Evolutionary conservation across 2,888 invertebrate genomes (phyloP), one percentile per base, ranked within the genome.

Genomic region (Melanotus villosus): DNA sequence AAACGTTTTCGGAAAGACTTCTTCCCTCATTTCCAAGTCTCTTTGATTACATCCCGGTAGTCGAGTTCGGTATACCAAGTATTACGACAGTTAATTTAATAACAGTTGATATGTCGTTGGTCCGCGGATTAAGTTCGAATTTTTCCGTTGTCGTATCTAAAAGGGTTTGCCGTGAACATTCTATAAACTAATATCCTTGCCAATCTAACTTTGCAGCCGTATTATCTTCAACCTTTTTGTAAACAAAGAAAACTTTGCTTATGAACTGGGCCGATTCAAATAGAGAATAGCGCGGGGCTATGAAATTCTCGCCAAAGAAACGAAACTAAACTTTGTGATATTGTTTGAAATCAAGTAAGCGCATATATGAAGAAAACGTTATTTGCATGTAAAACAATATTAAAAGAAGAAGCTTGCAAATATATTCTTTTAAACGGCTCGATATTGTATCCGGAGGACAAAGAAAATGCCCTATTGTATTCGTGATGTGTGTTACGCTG

Each of bases 1-100:
- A 76, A 79, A 80, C 79, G 79, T 77, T 80, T 80, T 77, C 74
- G 50, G 69, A 69, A 70, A 65, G 68, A 70, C 72, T 68, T 68
- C 70, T 70, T 68, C 67, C 62, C 71, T 60, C 68, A 71, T 70
- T 65, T 69, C 63, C 52, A 71, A 71, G 71, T 65, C 68, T 52
- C 68, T 68, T 60, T 69, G 68, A 66, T 65, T 60, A 65, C 45
- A 23, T 38, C 30, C 47, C 34, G 21, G 45, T 47, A 19, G 56
- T 70, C 50, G 52, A 36, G 34, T 34, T 50, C 30, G 18, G 19
- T 57, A 19, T 58, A 45, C 16, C 19, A 41, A 64, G 16, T 36
- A 23, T 4, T n/a, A 18, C 16, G n/a, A 23, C 56, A 38, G 36
- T 56, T 56, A 56, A 52, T 52, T 32, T 32, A 26, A 52, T 12